Evolutionary conservation across 2,113 vertebrate genomes (phyloP).

Genomic region (Verasper variegatus): DNA sequence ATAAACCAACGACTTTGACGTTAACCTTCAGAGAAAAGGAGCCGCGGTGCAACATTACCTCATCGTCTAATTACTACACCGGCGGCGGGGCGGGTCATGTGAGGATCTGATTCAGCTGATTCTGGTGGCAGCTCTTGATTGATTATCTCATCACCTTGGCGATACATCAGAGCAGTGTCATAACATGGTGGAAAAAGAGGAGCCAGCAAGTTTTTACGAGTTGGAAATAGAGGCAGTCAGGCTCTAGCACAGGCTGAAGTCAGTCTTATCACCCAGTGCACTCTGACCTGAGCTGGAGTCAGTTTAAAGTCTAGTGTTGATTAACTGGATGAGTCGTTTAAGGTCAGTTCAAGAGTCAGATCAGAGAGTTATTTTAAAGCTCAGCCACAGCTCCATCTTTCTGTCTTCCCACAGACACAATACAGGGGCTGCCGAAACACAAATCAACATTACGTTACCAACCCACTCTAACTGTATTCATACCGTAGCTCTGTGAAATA

Average conservation of each 20-base stretch:
- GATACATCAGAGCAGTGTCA: not conserved
- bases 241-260: not conserved
- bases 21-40: too few species aligned
- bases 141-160: not conserved
- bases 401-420: not conserved
- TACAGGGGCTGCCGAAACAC: not conserved
- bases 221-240: not conserved
- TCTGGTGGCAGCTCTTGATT: not conserved
- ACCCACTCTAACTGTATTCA: not conserved
- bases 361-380: not conserved
- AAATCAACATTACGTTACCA: not conserved
- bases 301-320: slow-evolving; percentile 9
- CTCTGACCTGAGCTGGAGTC: not conserved
- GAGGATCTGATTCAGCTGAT: not conserved
- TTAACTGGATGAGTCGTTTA: not conserved
- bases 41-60: not conserved
- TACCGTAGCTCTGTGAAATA: not conserved
- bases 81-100: not conserved
- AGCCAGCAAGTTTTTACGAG: not conserved
- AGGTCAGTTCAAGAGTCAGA: not conserved
- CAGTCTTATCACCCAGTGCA: not conserved
- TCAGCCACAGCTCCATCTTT: not conserved
- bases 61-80: not conserved
- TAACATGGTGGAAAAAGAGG: not conserved
- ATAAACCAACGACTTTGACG: too few species aligned